Evolutionary conservation across 2,797 vertebrate species (phyloP).

Genomic region (Pelochelys cantorii): DNA sequence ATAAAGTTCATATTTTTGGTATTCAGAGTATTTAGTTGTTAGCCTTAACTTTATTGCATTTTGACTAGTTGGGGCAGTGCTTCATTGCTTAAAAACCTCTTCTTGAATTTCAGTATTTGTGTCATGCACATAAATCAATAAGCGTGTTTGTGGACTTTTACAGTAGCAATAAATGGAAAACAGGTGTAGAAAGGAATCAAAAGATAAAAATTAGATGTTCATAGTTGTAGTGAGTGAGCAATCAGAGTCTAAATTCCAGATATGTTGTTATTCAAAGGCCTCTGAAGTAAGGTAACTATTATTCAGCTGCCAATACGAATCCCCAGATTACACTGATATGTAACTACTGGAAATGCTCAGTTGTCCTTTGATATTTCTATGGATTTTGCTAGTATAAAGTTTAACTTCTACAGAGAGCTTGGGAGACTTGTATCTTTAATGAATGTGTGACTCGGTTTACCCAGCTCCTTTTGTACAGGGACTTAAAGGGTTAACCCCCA

Average conservation of each 20-base stretch:
- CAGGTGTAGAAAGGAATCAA: conserved; percentile 30
- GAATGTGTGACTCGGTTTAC: not conserved
- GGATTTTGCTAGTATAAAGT: not conserved
- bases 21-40: not conserved
- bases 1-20: not conserved
- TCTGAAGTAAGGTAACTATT: not conserved
- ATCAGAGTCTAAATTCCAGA: conserved; percentile 26
- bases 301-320: not conserved
- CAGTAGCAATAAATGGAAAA: conserved; percentile 26
- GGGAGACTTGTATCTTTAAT: not conserved
- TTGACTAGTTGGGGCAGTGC: not conserved
- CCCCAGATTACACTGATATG: not conserved
- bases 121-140: not conserved
- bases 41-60: not conserved
- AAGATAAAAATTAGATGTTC: conserved; percentile 35
- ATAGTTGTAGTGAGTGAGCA: conserved; percentile 36
- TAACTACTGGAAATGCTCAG: not conserved
- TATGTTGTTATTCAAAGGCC: not conserved
- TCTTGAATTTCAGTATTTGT: not conserved
- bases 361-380: not conserved
- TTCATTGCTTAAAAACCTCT: not conserved
- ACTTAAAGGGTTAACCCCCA: not conserved
- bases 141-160: not conserved
- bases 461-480: too few relatives aligned
- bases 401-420: not conserved